Base-by-base conservation (phyloP, 2,797 vertebrate genomes). In the Craterocephalus amniculus region DNA sequence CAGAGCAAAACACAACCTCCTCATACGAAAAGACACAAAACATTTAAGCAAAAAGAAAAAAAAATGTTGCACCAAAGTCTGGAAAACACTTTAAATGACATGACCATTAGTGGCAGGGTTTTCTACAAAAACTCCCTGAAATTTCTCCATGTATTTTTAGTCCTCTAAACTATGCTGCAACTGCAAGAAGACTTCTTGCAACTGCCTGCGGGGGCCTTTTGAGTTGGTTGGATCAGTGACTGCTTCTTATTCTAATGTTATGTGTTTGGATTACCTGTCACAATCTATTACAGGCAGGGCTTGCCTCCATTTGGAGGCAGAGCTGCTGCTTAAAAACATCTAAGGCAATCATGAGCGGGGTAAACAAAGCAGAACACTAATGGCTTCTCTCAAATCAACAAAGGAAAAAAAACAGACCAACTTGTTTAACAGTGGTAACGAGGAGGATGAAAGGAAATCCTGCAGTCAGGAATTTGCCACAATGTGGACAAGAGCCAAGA, bases 261-360 rank as follows among this genome's bases (percentile, higher is more conserved):
- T 94, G 90, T 90, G 90, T 93, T 94, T 93, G 90, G 92, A 94
- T 93, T 92, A 92, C 91, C 90, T 93, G 91, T 93, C 94, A 93
- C 87, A 92, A 89, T 71, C 86, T 70, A 93, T 93, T 93, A 93
- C 78, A 83, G 90, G 81, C 86, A 81, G 83, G 62, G 66, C 67
- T 80, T 83, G 85, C 86, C 79, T 90, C 87, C 81, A 77, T 89
- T 87, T 78, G 86, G 73, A 88, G 40, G 84, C 83, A 20, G 61
- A 70, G 87, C 79, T 76, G 85, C 88, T 81, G 88, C 89, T 87
- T 87, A 80, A 88, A 90, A 91, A 92, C 92, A 91, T 91, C 88
- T 84, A 84, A 88, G 76, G 83, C 85, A 83, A 90, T 90, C 86
- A 87, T 9, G 79, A 88, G 87, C 48, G 31, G 78, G 78, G 79